Conservation (phyloP, 1,140 invertebrate genomes). For the Drosophila jambulina region DNA sequence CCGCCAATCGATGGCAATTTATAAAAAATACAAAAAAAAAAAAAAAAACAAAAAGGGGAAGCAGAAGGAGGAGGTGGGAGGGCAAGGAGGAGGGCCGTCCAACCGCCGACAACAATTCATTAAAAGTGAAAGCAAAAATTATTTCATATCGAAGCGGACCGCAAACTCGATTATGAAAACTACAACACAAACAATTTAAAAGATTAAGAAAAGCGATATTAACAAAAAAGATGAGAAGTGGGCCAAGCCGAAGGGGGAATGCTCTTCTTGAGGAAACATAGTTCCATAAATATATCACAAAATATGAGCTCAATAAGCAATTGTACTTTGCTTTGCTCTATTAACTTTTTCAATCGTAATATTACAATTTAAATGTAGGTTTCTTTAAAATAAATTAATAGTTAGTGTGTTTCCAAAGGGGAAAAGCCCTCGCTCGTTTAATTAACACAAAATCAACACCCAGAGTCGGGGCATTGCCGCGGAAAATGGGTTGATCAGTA, state of each 20-base stretch:
- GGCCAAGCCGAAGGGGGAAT: constrained; percentile 19
- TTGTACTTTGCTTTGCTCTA: not conserved
- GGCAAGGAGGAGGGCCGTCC: constrained; percentile 11
- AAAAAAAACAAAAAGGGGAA: not conserved
- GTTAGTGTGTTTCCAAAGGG: constrained; percentile 47
- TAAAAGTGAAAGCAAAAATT: constrained; percentile 83
- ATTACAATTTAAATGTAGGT: not conserved
- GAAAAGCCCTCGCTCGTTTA: constrained; percentile 53
- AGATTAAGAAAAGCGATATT: constrained; percentile 60
- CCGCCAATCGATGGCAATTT: constrained; percentile 71
- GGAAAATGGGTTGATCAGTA: constrained; percentile 61
- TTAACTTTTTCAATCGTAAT: constrained; percentile 1
- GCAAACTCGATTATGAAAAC: constrained; percentile 77
- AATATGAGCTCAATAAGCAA: not conserved
- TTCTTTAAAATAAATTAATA: not conserved
- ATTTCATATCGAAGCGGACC: constrained; percentile 76
- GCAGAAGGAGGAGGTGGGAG: not conserved
- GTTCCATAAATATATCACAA: not conserved
- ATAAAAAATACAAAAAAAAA: constrained; percentile 44
- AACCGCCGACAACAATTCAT: constrained; percentile 63
- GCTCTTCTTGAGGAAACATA: constrained; percentile 19
- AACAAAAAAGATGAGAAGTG: constrained; percentile 41
- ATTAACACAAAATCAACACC: constrained; percentile 75
- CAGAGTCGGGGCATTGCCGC: constrained; percentile 18
- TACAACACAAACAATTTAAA: constrained; percentile 58